Conservation (phyloP, 2,797 vertebrate species). For the Myiotriccus ornatus region DNA sequence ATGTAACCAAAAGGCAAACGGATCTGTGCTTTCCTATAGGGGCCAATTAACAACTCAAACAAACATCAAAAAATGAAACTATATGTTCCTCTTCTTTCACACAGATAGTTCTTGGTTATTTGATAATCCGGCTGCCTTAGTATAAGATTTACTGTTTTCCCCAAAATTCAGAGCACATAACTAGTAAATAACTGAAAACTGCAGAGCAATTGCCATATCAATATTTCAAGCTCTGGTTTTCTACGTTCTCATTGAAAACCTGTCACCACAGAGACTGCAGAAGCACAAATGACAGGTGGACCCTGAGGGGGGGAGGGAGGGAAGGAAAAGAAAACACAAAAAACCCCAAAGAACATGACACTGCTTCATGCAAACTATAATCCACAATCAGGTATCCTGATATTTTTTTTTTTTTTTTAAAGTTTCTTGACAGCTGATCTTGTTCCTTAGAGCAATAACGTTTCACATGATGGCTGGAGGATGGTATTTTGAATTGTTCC, state of each 20-base stretch:
- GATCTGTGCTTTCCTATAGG: not conserved
- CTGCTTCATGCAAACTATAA: not conserved
- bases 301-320: not conserved
- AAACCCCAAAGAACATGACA: not conserved
- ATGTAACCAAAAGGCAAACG: not conserved
- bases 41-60: not conserved
- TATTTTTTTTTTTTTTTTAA: not conserved
- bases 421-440: not conserved
- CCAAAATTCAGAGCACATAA: not conserved
- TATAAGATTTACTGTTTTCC: not conserved
- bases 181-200: not conserved
- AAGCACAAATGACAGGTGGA: not conserved
- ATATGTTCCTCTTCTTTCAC: not conserved
- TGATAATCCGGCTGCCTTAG: not conserved
- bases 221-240: not conserved
- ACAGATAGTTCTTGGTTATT: not conserved
- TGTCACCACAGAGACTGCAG: not conserved
- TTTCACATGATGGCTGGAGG: not conserved
- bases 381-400: not conserved
- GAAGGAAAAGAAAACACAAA: not conserved
- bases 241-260: not conserved
- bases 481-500: not conserved
- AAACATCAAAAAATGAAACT: not conserved
- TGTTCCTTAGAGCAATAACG: not conserved
- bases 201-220: not conserved